These are phyloP conservation scores for Lottia gigantea DNA, from an alignment of 2,888 invertebrate species.

Conservation along the genomic window DNA sequence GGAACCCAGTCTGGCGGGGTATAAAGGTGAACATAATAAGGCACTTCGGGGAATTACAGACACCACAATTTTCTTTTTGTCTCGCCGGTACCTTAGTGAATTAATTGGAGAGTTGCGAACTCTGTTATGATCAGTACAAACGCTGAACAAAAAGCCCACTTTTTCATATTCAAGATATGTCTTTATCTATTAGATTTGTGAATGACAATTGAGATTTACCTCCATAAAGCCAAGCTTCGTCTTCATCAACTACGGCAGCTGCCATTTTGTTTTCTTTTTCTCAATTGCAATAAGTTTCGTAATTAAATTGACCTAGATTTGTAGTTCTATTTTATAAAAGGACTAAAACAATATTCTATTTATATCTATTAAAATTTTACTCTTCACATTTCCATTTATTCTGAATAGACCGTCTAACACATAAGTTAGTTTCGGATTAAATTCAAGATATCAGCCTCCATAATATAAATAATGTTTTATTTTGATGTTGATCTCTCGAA, in stretches of 20 bases:
- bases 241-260: conserved; percentile 43
- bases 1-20: no score
- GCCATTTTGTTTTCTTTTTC: conserved; percentile 20
- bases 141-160: no score
- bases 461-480: background rate
- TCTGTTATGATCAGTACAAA: no score
- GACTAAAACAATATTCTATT: no score
- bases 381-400: background rate
- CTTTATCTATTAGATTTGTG: no score
- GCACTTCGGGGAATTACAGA: no score
- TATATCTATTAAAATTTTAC: no score
- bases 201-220: conserved; percentile 37
- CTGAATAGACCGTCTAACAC: background rate
- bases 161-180: no score
- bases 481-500: no score
- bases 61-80: background rate
- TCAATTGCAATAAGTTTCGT: conserved; percentile 41
- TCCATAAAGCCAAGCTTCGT: conserved; percentile 61
- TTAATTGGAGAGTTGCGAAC: background rate
- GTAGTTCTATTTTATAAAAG: no score
- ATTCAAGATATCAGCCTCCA: conserved; percentile 4
- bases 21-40: no score
- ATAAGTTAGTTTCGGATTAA: background rate
- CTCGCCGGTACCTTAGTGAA: background rate
- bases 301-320: background rate